Evolutionary conservation across 1,140 invertebrate species (phyloP).

Genomic region (Drosophila miranda): DNA sequence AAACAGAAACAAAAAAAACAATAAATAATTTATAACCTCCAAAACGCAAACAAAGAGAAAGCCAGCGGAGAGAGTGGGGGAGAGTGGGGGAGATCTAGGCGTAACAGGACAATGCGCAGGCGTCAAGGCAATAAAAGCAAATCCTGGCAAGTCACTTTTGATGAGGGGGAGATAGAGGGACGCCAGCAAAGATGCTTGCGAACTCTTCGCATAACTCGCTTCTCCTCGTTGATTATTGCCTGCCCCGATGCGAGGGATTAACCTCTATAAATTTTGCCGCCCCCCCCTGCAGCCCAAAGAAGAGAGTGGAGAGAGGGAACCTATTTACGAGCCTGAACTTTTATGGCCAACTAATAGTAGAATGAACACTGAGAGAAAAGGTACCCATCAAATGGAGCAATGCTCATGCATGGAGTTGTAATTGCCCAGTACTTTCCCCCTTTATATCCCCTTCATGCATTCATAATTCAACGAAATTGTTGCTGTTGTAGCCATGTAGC

Average conservation of each 20-base stretch:
- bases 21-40: slow-evolving; percentile 75
- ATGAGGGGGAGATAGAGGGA: background rate
- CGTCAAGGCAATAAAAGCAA: slow-evolving; percentile 68
- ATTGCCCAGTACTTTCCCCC: too few species aligned
- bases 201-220: slow-evolving; percentile 64
- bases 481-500: background rate
- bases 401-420: too few species aligned
- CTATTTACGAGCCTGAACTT: slow-evolving; percentile 59
- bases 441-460: background rate
- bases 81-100: background rate
- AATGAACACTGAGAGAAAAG: too few species aligned
- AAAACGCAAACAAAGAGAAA: slow-evolving; percentile 32
- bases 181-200: background rate
- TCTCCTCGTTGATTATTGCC: slow-evolving; percentile 46
- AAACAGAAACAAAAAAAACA: slow-evolving; percentile 19
- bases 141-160: slow-evolving; percentile 22
- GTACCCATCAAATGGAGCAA: slow-evolving; percentile 25
- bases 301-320: slow-evolving; percentile 18
- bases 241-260: slow-evolving; percentile 13
- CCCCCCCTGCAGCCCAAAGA: background rate
- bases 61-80: slow-evolving; percentile 11
- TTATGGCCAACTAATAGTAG: slow-evolving; percentile 33
- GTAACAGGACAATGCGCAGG: slow-evolving; percentile 48
- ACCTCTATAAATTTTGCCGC: slow-evolving; percentile 44
- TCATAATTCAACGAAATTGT: slow-evolving; percentile 46